Evolutionary conservation across 2,888 invertebrate genomes (phyloP).

Genomic region (Tigriopus californicus): DNA sequence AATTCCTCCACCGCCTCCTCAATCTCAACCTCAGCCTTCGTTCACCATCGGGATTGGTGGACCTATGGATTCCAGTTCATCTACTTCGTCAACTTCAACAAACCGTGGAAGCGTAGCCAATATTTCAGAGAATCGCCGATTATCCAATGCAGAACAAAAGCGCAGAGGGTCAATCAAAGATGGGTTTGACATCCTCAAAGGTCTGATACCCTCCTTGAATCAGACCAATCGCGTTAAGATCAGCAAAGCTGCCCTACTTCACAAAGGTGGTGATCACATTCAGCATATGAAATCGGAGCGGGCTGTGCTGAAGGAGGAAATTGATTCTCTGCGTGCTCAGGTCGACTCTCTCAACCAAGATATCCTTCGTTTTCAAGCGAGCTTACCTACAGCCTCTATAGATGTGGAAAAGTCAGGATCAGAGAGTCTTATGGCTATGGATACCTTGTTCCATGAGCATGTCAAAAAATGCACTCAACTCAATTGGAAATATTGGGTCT

Average conservation of each 20-base stretch:
- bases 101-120: no score
- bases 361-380: slow-evolving; percentile 40
- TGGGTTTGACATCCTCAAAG: slow-evolving; percentile 83
- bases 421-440: slow-evolving; percentile 37
- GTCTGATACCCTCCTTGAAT: slow-evolving; percentile 49
- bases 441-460: slow-evolving; percentile 82
- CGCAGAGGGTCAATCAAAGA: slow-evolving; percentile 86
- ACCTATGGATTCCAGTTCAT: no score
- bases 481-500: slow-evolving; percentile 98
- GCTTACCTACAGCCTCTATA: slow-evolving; percentile 50
- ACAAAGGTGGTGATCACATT: slow-evolving; percentile 70
- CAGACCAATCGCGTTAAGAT: slow-evolving; percentile 77
- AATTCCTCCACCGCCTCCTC: slow-evolving; percentile 8
- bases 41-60: not conserved
- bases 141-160: slow-evolving; percentile 73
- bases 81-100: no score
- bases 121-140: not conserved
- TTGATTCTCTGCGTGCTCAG: slow-evolving; percentile 64
- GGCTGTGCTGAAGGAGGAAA: slow-evolving; percentile 57
- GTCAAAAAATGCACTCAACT: slow-evolving; percentile 63
- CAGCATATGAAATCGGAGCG: slow-evolving; percentile 68
- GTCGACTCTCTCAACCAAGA: slow-evolving; percentile 59
- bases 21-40: not conserved
- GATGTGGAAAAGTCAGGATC: slow-evolving; percentile 39
- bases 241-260: slow-evolving; percentile 20